Evolutionary conservation across 2,888 invertebrate species (phyloP).

Genomic region (Ceraclea dissimilis): DNA sequence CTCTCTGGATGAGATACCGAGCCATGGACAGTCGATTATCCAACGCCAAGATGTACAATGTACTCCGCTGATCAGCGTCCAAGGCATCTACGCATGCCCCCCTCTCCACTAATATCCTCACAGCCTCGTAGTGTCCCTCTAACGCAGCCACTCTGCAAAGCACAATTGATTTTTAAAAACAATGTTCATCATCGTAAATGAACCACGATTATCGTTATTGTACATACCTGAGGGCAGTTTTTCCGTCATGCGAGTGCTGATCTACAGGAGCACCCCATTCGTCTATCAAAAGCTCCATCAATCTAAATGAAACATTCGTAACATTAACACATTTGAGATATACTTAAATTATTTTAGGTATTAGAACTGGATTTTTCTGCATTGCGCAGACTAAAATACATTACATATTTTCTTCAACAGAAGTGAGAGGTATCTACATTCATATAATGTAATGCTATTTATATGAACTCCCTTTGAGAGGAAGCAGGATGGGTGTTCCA

Average conservation of each 20-base stretch:
- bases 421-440: too few relatives aligned
- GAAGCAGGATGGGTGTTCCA: too few relatives aligned
- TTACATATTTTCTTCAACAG: too few relatives aligned
- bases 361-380: too few relatives aligned
- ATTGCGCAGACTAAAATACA: too few relatives aligned
- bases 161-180: not conserved
- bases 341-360: too few relatives aligned
- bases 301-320: constrained; percentile 26
- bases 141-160: constrained; percentile 62
- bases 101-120: constrained; percentile 58
- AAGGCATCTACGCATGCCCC: constrained; percentile 81
- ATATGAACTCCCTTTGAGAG: too few relatives aligned
- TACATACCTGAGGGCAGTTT: constrained; percentile 67
- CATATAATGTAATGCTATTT: too few relatives aligned
- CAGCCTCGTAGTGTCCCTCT: constrained; percentile 77
- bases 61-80: constrained; percentile 88
- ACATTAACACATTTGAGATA: constrained; percentile 1
- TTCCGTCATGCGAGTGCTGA: constrained; percentile 84
- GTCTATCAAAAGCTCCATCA: constrained; percentile 60
- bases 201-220: not conserved
- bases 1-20: constrained; percentile 68
- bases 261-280: constrained; percentile 73
- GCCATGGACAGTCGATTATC: constrained; percentile 83
- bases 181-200: not conserved
- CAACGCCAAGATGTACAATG: constrained; percentile 83